Evolutionary conservation across 2,797 vertebrate species (phyloP).

Genomic region (Helicolenus hilgendorfi): DNA sequence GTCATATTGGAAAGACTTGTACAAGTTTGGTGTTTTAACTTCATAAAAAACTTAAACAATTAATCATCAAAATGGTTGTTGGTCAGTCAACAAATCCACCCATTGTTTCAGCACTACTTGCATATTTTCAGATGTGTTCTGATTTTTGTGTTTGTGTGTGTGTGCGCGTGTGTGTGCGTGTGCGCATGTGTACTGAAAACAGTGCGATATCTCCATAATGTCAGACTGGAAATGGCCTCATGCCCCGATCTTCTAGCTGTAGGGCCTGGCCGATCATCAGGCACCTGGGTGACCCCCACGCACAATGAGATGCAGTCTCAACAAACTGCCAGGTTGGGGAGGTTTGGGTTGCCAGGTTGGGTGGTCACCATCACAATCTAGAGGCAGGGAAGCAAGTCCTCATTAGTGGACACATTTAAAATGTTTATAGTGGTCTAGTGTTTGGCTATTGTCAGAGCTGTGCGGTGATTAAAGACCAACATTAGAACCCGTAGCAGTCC

Average conservation of each 20-base stretch:
- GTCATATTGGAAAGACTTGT: not conserved
- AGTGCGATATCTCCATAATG: constrained; percentile 7
- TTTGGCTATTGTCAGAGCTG: constrained; percentile 74
- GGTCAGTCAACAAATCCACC: not conserved
- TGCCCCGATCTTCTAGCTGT: constrained; percentile 46
- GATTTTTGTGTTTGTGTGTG: not conserved
- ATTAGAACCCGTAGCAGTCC: constrained; percentile 84
- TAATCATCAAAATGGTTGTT: not conserved
- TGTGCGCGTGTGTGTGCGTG: not conserved
- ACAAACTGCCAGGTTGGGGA: constrained; percentile 47
- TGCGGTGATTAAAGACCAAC: constrained; percentile 85
- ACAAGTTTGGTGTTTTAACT: not conserved
- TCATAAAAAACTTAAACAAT: not conserved
- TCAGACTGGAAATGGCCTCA: constrained; percentile 41
- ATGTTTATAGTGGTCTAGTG: constrained; percentile 61
- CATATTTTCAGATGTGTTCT: not conserved
- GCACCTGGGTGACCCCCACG: constrained; percentile 51
- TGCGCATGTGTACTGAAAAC: not conserved
- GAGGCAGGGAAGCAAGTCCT: constrained; percentile 46
- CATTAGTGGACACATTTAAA: constrained; percentile 58
- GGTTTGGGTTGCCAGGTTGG: constrained; percentile 51
- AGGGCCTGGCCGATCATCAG: constrained; percentile 40
- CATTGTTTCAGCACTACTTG: not conserved
- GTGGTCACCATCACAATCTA: constrained; percentile 46
- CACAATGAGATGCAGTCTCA: constrained; percentile 14